phyloP scores from a whole-genome alignment of 92 coral and sea anemone genomes.

The Parazoanthus darwini region DNA sequence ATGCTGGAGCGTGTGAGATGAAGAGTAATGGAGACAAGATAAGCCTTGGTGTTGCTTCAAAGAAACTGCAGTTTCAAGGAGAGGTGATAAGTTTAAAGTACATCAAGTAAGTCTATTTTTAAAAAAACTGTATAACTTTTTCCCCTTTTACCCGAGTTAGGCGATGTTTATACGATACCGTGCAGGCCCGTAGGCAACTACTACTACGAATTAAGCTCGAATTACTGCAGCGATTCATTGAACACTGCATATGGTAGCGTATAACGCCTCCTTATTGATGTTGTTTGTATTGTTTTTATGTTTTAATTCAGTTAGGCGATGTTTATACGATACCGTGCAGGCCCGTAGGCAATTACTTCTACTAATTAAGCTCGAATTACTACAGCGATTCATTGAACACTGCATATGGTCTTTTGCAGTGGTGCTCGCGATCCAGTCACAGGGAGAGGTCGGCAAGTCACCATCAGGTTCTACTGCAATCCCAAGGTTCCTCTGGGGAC shows the following conservation, averaged over 20 bases:
- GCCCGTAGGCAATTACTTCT: background rate
- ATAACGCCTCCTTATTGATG: too few species aligned
- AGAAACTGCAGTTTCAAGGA: conserved; percentile 61
- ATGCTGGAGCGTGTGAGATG: conserved; percentile 60
- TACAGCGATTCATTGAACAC: background rate
- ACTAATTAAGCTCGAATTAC: background rate
- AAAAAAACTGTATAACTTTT: background rate
- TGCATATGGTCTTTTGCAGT: conserved; percentile 37
- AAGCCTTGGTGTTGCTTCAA: conserved; percentile 54
- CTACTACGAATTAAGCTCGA: background rate
- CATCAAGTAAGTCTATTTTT: conserved; percentile 41
- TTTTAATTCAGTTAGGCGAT: too few species aligned
- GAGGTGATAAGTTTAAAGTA: conserved; percentile 72
- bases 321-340: too few species aligned
- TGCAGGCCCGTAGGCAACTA: too few species aligned
- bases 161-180: background rate
- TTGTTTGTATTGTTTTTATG: too few species aligned
- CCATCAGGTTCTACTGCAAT: conserved; percentile 80
- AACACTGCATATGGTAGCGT: background rate
- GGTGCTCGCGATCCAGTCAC: conserved; percentile 69
- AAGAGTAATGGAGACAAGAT: conserved; percentile 47
- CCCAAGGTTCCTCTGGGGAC: conserved; percentile 64
- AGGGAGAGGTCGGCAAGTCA: conserved; percentile 68
- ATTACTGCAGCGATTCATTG: background rate
- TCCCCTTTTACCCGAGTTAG: background rate